Evolutionary conservation across 2,888 invertebrate species (phyloP), one percentile per base, ranked within the genome.

Genomic region (Drosophila flavopinicola): DNA sequence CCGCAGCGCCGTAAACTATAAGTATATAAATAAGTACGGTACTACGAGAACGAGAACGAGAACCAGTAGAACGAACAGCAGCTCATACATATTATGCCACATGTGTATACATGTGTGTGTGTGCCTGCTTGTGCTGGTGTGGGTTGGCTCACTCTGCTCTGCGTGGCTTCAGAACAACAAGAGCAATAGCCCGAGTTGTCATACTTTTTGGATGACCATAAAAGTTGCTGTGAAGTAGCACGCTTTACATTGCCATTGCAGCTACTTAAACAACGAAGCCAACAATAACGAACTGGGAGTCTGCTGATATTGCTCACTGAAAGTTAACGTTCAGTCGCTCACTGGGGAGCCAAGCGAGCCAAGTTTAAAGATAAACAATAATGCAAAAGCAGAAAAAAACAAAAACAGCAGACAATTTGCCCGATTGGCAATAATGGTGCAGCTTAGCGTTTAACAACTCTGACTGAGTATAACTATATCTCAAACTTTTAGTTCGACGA

Each of bases 121-220:
- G 37, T 49, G 29, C 10, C 29, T 39, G 27, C 10, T 23, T 11
- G 11, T 51, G 48, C 44, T 27, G 41, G 35, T 32, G 33, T 11
- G 13, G 3, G 25, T 24, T 35, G 10, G 4, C 29, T 37, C 33
- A 24, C 47, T 48, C 48, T 61, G 49, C 70, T 49, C 68, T 59
- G 70, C 53, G 39, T 61, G 66, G 38, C 60, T 41, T 35, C 54
- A 4, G 35, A 41, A 73, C 53, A 73, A 63, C 71, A 65, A 66
- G 79, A 83, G 79, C 85, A 76, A 76, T 68, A 77, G 80, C 78
- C 78, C 33, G 85, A 80, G 83, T 68, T 83, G 83, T 83, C 86
- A 86, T 83, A 83, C 87, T 84, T 84, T 84, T 83, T 80, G 80
- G 83, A 86, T 84, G 86, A 83, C 85, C 83, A 80, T 83, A 83